Base-by-base conservation (phyloP, 2,888 invertebrate genomes). In the Acrobasis repandana region DNA sequence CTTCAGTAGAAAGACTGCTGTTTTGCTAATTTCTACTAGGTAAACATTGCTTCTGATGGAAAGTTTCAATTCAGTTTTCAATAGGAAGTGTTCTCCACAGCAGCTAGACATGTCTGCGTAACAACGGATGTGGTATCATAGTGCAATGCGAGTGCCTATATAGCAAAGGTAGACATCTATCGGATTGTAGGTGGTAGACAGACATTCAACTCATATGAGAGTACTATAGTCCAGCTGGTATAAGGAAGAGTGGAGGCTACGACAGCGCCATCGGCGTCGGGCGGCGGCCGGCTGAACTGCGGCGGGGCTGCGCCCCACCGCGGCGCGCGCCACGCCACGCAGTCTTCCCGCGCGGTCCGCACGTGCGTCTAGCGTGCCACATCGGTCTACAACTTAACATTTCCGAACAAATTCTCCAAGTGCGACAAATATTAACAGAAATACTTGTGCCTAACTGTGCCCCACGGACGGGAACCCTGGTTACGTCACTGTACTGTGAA, bases 331-430 rank as follows among this genome's bases (percentile, higher is more conserved):
- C 75, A 72, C 82, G 91, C 91, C 91, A 92, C 91, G 91, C 91
- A 92, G 91, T 92, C 91, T 92, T 92, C 89, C 89, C 91, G 91
- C 91, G 91, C 90, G 87, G 79, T 68, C 80, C 88, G 86, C 90
- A 90, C 91, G 90, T 91, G 91, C 83, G 82, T 83, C 86, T 83
- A 83, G 86, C 85, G 88, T 88, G 82, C 82, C 74, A 76, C 77
- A 79, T 72, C 74, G 77, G 77, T 75, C 77, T 74, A 72, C 68
- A 75, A 72, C 67, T 76, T 74, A 81, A 82, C 76, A 78, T 82
- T 83, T 79, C 75, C 82, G 81, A 82, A 81, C 70, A 74, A 76
- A 78, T 77, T 80, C 74, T 65, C 71, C 74, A 76, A 82, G 83
- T 85, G 83, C 69, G 74, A 76, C 76, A 75, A 76, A 78, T 76